These are phyloP conservation scores for Montipora foliosa DNA, from an alignment of 64 coral and sea anemone genomes.

Conservation along the genomic window DNA sequence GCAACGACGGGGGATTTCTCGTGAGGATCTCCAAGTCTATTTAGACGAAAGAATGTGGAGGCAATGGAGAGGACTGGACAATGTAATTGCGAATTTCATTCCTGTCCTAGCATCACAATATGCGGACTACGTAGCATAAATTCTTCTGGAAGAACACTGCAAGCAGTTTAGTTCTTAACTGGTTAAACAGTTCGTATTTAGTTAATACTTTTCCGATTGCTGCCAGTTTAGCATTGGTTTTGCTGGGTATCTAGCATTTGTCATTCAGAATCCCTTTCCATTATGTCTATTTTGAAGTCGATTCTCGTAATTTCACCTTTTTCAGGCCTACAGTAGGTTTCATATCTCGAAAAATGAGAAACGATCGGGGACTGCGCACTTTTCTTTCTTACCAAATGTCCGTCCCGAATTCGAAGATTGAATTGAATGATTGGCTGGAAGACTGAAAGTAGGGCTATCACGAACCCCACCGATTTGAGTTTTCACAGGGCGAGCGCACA, in stretches of 20 bases:
- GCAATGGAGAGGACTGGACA: slow-evolving; percentile 9
- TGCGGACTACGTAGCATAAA: background rate
- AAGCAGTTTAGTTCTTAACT: background rate
- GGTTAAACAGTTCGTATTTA: background rate
- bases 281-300: background rate
- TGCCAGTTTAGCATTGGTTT: background rate
- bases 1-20: slow-evolving; percentile 21
- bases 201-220: background rate
- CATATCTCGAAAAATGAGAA: background rate
- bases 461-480: too few species aligned
- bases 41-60: background rate
- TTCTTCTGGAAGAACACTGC: background rate
- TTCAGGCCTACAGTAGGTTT: background rate
- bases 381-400: too few species aligned
- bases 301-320: background rate
- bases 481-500: too few species aligned
- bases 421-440: too few species aligned
- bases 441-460: too few species aligned
- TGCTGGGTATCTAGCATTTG: background rate
- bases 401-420: too few species aligned
- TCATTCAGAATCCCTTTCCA: background rate
- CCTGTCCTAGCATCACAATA: slow-evolving; percentile 10
- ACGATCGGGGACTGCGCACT: too few species aligned
- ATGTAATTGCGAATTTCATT: slow-evolving; percentile 12
- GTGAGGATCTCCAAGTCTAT: slow-evolving; percentile 34